Evolutionary conservation across 2,113 vertebrate species (phyloP), one percentile per base, ranked within the genome.

Genomic region (Ciconia maguari): DNA sequence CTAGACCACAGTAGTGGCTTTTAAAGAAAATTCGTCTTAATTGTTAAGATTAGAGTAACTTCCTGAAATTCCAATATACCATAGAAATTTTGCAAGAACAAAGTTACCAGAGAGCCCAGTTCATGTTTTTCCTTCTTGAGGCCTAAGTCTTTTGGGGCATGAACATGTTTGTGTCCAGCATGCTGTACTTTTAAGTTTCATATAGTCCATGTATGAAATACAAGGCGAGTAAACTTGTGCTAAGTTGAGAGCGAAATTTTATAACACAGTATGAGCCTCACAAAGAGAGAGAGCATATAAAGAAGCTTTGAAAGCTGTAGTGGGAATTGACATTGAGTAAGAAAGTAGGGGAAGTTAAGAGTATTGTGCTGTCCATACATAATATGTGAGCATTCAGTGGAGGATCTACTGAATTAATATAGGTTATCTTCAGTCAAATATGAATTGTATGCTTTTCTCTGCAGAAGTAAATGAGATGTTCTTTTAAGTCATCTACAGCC

Each of bases 101-200:
- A 21, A 60, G 19, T 52, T 70, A 4, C 4, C 1, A 2, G 25
- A 49, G 65, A 71, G 16, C 16, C 19, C 32, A 17, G 14, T 22
- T 85, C 3, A 4, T 36, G 7, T 41, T 90, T 90, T 90, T 68
- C 7, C 9, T 79, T 78, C 25, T 75, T 38, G 44, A 72, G 36
- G 12, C 41, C 2, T 1, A 1, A 38, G 24, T 65, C 32, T 30
- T 42, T 55, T 61, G 60, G 41, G 4, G 2, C 25, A 3, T 34
- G 15, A 66, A 2, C 25, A 6, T 36, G n/a, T 95, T 77, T 87
- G 27, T 78, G 60, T 55, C 14, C 17, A 77, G 41, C 46, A 49
- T 0, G 0, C 3, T 57, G 60, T 41, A 32, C 17, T 87, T 69
- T 0, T 4, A 72, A 38, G 26, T 11, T 21, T 51, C 4, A 13